Percentiles rank a stretch among this genome's conserved stretches.
phyloP scores from a whole-genome alignment of 2,888 invertebrate species.

The Bombyx huttoni region DNA sequence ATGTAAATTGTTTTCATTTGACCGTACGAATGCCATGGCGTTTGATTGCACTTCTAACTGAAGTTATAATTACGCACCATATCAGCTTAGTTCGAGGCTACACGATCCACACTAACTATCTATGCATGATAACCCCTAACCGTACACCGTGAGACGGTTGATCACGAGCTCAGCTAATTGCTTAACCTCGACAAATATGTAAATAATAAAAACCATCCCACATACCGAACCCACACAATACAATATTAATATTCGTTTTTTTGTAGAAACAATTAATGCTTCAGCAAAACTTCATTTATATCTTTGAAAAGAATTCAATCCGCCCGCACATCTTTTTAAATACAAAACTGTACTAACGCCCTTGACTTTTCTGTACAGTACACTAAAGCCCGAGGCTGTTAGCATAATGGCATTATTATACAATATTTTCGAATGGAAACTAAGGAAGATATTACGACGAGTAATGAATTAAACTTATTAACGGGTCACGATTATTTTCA shows the following conservation, averaged over 20 bases:
- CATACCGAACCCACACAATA: constrained; percentile 15
- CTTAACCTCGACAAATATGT: constrained; percentile 16
- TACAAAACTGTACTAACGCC: constrained; percentile 37
- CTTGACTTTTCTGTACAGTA: constrained; percentile 44
- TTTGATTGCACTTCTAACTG: constrained; percentile 16
- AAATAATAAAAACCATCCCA: constrained; percentile 13
- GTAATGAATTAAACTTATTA: constrained; percentile 10
- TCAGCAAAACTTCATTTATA: not conserved
- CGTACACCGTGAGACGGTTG: constrained; percentile 12
- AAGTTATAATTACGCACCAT: constrained; percentile 24
- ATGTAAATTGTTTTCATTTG: constrained; percentile 3
- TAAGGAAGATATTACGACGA: constrained; percentile 26
- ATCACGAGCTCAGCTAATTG: constrained; percentile 19
- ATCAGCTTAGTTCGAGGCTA: constrained; percentile 26
- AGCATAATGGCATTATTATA: constrained; percentile 33
- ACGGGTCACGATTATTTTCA: constrained; percentile 1
- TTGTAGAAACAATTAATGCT: constrained; percentile 28
- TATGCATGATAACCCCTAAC: constrained; percentile 14
- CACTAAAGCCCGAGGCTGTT: constrained; percentile 31
- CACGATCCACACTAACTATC: constrained; percentile 20
- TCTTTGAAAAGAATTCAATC: constrained; percentile 3
- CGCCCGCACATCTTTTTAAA: constrained; percentile 17
- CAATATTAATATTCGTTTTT: constrained; percentile 16
- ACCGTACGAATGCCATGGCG: constrained; percentile 11
- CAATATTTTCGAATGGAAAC: constrained; percentile 23